Conservation (phyloP, 2,888 invertebrate genomes). For the Agrochola macilenta region DNA sequence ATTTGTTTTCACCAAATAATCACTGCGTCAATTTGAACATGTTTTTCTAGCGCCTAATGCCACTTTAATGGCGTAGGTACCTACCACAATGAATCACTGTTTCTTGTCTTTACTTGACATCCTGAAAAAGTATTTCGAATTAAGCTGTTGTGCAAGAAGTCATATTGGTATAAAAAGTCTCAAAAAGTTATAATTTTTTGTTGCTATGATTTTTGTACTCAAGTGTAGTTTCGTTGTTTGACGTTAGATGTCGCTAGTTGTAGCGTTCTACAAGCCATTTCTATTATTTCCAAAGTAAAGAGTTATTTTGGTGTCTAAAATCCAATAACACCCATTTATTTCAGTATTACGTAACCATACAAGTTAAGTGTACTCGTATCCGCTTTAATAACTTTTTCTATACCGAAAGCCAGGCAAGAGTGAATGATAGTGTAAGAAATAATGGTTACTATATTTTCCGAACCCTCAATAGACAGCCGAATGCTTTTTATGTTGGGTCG, state of each 20-base stretch:
- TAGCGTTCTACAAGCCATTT: neutral
- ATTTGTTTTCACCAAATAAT: constrained; percentile 22
- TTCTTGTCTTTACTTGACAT: constrained; percentile 8
- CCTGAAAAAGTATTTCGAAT: constrained; percentile 4
- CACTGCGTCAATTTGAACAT: neutral
- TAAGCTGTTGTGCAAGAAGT: neutral
- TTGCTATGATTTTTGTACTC: neutral
- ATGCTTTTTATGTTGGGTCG: constrained; percentile 72
- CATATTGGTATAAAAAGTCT: neutral
- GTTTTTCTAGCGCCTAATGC: constrained; percentile 27
- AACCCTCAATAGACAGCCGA: constrained; percentile 71
- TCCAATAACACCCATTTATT: constrained; percentile 11
- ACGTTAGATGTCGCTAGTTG: constrained; percentile 62
- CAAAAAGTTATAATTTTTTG: neutral
- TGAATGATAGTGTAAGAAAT: constrained; percentile 60
- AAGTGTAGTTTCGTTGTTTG: constrained; percentile 20
- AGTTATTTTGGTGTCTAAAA: constrained; percentile 1
- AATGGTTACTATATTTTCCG: constrained; percentile 60
- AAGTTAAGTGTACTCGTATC: constrained; percentile 10
- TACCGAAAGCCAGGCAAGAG: constrained; percentile 24
- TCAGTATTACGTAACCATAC: constrained; percentile 12
- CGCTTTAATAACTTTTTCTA: constrained; percentile 29
- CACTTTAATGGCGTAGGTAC: constrained; percentile 15
- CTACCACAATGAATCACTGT: constrained; percentile 11
- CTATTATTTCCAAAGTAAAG: neutral